Evolutionary conservation across 2,888 invertebrate genomes (phyloP), one percentile per base, ranked within the genome.

Genomic region (Anoplius nigerrimus): DNA sequence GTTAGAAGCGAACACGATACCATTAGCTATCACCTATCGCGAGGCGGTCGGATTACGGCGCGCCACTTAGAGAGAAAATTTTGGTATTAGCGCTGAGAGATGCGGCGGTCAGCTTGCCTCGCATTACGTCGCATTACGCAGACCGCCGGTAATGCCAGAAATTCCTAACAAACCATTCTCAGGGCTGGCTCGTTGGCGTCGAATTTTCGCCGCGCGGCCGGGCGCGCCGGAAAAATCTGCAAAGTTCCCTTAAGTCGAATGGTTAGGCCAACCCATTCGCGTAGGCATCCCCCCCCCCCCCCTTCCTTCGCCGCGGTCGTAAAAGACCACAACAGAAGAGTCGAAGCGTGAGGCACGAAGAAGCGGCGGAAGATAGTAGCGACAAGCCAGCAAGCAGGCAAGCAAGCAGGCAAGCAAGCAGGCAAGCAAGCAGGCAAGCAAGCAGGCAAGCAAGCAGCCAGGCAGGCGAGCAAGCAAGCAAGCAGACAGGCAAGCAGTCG

Each of bases 311-410:
- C 69, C 66, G 75, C 61, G 66, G 67, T 72, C 69, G 67, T 78
- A 75, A 75, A 71, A 71, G 69, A 78, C 67, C 72, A 61, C 71
- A 71, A 54, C 24, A 27, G n/a, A 13, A 22, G 52, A 4, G 52
- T 42, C 20, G 46, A 21, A 61, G 52, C 55, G 1, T 34, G 34
- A 34, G 8, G 34, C 34, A 34, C 34, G 62, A n/a, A 46, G 59
- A 21, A 54, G 43, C 52, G 63, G 24, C 60, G 59, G 68, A 61
- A 60, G 5, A 61, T 53, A 55, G 70, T 67, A 78, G 72, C 69
- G 79, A 79, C 79, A 76, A 69, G 62, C 52, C 34, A 53, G 60
- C 24, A 51, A 57, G 22, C 13, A 52, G 8, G 18, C 16, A 48
- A 8, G 48, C 20, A 18, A n/a, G 48, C 18, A 22, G 15, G 22